Base-by-base conservation (phyloP, 2,113 vertebrate genomes). In the Paedocypris sp. region DNA sequence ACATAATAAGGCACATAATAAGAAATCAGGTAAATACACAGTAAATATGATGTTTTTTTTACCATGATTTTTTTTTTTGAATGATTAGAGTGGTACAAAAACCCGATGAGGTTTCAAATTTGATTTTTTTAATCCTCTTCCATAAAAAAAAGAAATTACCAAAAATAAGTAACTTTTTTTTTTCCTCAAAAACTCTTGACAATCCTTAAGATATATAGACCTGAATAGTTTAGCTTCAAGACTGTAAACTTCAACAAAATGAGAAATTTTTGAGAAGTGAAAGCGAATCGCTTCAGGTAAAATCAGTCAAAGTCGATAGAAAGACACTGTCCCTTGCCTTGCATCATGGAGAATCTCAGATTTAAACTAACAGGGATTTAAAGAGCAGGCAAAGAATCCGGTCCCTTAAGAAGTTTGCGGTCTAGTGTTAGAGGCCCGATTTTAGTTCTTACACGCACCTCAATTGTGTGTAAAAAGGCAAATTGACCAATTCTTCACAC, bases 1-100 rank as follows among this genome's bases (percentile, higher is more conserved):
- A 88, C 72, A 77, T 80, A 84, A 78, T 90, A 92, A 90, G 90
- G 89, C 89, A 92, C 88, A 67, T 87, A 82, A 82, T 81, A 85
- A 85, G 76, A 87, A 88, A 86, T 79, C 61, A 87, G 83, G 81
- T 81, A 85, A 87, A 81, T 84, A 86, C 74, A 86, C 72, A 84
- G 76, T 80, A 85, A 84, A 84, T 84, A 75, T 82, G 83, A 85
- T 67, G 49, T 71, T 77, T 60, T 59, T 57, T 69, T 65, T 47
- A 68, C 70, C 59, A 82, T 77, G 74, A 83, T 83, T 79, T 76
- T n/a, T n/a, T n/a, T n/a, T n/a, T 67, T 84, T 86, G 73, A 78
- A 61, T 62, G 71, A 80, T 81, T 69, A 83, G 46, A 88, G 82
- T 88, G 82, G 83, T 88, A 88, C 75, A 89, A 88, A 89, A 88